Evolutionary conservation across 2,113 vertebrate species (phyloP).

Genomic region (Atractosteus spatula): DNA sequence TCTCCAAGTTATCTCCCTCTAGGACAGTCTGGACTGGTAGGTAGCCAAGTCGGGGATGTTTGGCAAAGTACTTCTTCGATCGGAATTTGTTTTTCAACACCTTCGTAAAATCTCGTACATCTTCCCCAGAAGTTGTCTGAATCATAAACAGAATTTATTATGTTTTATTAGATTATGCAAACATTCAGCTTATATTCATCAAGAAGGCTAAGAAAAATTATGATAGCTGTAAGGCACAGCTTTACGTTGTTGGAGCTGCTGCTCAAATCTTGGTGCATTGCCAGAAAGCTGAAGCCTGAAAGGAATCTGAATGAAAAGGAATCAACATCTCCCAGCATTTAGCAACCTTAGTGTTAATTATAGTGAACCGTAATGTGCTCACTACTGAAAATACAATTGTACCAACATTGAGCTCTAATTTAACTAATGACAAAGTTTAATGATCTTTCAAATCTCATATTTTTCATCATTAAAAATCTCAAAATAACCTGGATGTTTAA

Average conservation of each 20-base stretch:
- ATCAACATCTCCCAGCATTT: neutral
- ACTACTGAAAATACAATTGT: neutral
- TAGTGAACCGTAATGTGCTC: neutral
- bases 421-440: no score
- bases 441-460: no score
- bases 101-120: constrained; percentile 96
- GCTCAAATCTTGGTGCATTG: neutral
- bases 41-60: constrained; percentile 93
- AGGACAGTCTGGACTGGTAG: constrained; percentile 95
- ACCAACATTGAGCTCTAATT: neutral
- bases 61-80: constrained; percentile 97
- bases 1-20: constrained; percentile 95
- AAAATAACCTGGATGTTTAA: no score
- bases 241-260: neutral
- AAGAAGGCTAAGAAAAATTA: neutral
- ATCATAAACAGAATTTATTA: constrained; percentile 12
- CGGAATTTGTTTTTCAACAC: constrained; percentile 98
- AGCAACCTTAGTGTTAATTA: neutral
- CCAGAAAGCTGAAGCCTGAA: neutral
- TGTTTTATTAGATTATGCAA: neutral
- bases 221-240: neutral
- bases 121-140: constrained; percentile 95
- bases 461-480: neutral
- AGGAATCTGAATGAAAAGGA: neutral
- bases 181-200: neutral